Percentiles rank a stretch among this genome's conserved stretches.
Conservation (phyloP, 2,888 invertebrate genomes). For the Siphlonurus alternatus region DNA sequence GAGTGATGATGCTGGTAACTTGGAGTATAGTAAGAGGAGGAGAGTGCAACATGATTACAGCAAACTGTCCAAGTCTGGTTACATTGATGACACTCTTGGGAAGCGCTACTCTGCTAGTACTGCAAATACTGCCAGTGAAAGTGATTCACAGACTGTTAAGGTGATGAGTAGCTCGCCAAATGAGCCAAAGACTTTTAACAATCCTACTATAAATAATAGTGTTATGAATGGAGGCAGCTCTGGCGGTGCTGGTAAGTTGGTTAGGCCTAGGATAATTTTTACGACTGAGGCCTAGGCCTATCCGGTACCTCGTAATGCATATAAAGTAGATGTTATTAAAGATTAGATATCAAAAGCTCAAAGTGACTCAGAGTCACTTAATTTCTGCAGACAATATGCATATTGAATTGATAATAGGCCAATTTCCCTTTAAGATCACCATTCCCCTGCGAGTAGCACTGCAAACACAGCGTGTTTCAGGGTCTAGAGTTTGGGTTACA, state of each 20-base stretch:
- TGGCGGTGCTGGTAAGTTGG: not conserved
- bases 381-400: too few species aligned
- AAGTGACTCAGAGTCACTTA: too few species aligned
- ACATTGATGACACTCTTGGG: constrained; percentile 12
- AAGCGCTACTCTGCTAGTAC: constrained; percentile 10
- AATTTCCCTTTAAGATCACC: too few species aligned
- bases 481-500: too few species aligned
- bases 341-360: too few species aligned
- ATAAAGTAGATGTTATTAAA: too few species aligned
- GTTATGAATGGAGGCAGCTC: not conserved
- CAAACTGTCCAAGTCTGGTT: constrained; percentile 33
- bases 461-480: too few species aligned
- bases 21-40: constrained; percentile 8
- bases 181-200: not conserved
- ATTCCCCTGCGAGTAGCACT: too few species aligned
- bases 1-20: constrained; percentile 4
- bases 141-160: constrained; percentile 1
- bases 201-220: not conserved
- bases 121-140: constrained; percentile 6
- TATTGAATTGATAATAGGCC: too few species aligned
- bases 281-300: not conserved
- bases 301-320: too few species aligned
- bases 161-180: not conserved
- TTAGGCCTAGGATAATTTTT: not conserved
- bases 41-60: constrained; percentile 31